Evolutionary conservation across 92 coral and sea anemone species (phyloP), one percentile per base, ranked within the genome.

Genomic region (Desmophyllum pertusum): DNA sequence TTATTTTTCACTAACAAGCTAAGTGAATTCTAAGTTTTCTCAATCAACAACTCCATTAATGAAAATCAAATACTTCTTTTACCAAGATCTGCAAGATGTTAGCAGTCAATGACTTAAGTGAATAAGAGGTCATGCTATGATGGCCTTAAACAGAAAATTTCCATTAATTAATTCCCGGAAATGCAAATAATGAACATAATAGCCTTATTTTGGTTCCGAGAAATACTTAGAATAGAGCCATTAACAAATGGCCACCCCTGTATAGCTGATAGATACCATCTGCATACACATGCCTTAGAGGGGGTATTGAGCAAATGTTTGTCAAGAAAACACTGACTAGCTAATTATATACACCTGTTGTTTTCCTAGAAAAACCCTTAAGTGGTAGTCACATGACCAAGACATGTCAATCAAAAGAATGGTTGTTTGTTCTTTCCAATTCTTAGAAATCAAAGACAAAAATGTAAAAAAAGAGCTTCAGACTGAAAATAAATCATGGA

Each of bases 111-210:
- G 29, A 21, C 80, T 75, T 37, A 27, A 40, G 61, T 43, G 43
- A 65, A 80, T 11, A 67, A 30, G 40, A 68, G 43, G 64, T 48
- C 30, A 80, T 43, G 42, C 13, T 13, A 25, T 29, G 39, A 62
- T 35, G 83, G 42, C 70, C 36, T 78, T 18, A 30, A 48, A 67
- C 35, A 62, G 45, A 15, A 63, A 43, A 40, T 42, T 17, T 5
- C 42, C 59, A 37, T 37, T 36, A 67, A 67, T 67, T 30, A 59
- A 61, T 80, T 80, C 84, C 21, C 27, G 38, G 84, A 80, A 80
- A 80, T 14, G 38, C 17, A 9, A 46, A 65, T 29, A 63, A 27
- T 40, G 15, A 78, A 14, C 14, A 41, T 65, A 7, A 35, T 46
- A 38, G 62, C 35, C 33, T 45, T 43, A 25, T 79, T 67, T 9